These are phyloP conservation scores for Protomyctophum bolini DNA, from an alignment of 2,113 vertebrate genomes.

Conservation along the genomic window DNA sequence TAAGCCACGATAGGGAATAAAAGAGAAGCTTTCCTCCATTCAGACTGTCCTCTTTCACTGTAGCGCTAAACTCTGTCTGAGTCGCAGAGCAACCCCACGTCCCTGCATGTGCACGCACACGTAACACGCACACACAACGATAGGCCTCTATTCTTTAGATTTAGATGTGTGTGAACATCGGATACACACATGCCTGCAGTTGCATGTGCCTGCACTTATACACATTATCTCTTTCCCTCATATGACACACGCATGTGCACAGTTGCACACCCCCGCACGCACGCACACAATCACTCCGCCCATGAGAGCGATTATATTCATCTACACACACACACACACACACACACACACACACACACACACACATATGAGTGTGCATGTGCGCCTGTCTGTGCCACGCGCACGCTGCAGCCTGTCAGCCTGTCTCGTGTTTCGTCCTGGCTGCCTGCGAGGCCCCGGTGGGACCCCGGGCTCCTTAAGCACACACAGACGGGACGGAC, in stretches of 20 bases:
- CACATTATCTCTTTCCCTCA: background rate
- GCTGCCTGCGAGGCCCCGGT: slow-evolving; percentile 14
- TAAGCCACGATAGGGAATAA: slow-evolving; percentile 58
- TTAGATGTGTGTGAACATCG: no score
- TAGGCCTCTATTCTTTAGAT: no score
- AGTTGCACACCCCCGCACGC: no score
- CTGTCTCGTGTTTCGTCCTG: slow-evolving; percentile 36
- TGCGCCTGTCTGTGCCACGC: slow-evolving; percentile 1
- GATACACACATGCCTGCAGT: no score
- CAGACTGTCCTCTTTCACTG: slow-evolving; percentile 6
- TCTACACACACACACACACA: background rate
- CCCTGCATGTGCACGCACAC: slow-evolving; percentile 11
- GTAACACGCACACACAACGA: slow-evolving; percentile 3
- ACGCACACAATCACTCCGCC: no score
- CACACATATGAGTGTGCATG: background rate
- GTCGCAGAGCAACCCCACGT: background rate
- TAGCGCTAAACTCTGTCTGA: slow-evolving; percentile 8
- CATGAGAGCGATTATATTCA: no score
- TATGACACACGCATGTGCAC: no score
- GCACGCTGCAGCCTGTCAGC: background rate
- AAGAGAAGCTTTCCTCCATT: slow-evolving; percentile 38
- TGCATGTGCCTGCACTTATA: background rate
- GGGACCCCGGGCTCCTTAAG: slow-evolving; percentile 15
- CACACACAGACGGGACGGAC: background rate
- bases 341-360: background rate